Conservation (phyloP, 2,113 vertebrate genomes). For the Hiodon tergisus region DNA sequence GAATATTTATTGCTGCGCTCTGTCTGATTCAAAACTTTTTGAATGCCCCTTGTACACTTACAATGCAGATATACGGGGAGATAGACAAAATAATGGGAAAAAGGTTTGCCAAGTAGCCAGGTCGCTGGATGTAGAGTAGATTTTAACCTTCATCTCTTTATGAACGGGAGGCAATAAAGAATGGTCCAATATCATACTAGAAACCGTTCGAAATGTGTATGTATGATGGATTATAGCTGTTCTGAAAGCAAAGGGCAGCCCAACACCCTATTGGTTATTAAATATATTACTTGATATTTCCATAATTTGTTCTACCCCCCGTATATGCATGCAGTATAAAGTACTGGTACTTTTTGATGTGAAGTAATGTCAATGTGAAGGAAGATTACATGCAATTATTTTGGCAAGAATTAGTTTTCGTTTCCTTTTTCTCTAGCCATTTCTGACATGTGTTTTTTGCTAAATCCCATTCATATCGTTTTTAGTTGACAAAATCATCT, state of each 20-base stretch:
- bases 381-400: neutral
- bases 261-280: too few relatives aligned
- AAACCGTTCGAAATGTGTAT: too few relatives aligned
- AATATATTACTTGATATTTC: too few relatives aligned
- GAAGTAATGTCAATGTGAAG: neutral
- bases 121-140: too few relatives aligned
- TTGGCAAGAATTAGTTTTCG: slow-evolving; percentile 12
- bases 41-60: slow-evolving; percentile 31
- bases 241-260: too few relatives aligned
- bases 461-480: slow-evolving; percentile 12
- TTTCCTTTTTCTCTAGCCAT: slow-evolving; percentile 22
- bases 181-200: too few relatives aligned
- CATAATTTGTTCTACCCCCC: too few relatives aligned
- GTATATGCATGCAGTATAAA: neutral
- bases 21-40: slow-evolving; percentile 27
- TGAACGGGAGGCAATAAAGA: too few relatives aligned
- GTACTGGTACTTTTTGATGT: neutral
- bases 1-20: neutral
- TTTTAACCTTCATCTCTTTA: too few relatives aligned
- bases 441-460: slow-evolving; percentile 8
- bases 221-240: too few relatives aligned
- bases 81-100: too few relatives aligned
- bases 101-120: too few relatives aligned
- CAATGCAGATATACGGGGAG: neutral
- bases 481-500: slow-evolving; percentile 40